Percentiles rank a stretch among this genome's conserved stretches.
Evolutionary conservation across 2,113 vertebrate genomes (phyloP).

Genomic region (Oryzias javanicus): DNA sequence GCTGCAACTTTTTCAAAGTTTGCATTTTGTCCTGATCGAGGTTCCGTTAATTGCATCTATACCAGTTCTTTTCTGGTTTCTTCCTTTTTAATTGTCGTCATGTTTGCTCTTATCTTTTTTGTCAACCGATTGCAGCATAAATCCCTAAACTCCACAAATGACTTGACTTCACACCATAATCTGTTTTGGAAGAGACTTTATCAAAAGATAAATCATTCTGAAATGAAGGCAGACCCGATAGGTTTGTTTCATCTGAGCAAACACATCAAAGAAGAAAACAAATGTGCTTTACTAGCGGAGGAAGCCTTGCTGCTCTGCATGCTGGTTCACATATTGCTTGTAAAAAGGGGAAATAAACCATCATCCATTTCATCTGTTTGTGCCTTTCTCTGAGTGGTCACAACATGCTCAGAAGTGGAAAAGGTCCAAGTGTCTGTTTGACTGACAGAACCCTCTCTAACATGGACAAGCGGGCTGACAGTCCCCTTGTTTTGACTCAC

Average conservation of each 20-base stretch:
- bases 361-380: slow-evolving; percentile 1
- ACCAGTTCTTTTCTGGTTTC: background rate
- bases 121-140: too few species aligned
- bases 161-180: too few species aligned
- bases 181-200: too few species aligned
- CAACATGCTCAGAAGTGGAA: background rate
- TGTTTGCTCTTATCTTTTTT: too few species aligned
- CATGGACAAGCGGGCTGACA: slow-evolving; percentile 2
- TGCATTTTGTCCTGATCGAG: background rate
- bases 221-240: too few species aligned
- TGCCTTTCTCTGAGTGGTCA: background rate
- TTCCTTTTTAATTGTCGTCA: too few species aligned
- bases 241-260: too few species aligned
- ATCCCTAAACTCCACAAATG: too few species aligned
- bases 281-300: background rate
- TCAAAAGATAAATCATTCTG: too few species aligned
- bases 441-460: background rate
- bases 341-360: background rate
- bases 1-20: background rate
- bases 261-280: background rate
- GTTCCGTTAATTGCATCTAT: background rate
- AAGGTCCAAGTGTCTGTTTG: background rate
- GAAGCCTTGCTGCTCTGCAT: background rate
- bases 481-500: background rate
- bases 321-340: background rate